Conservation (phyloP, 2,113 vertebrate genomes). For the Tetrax tetrax region DNA sequence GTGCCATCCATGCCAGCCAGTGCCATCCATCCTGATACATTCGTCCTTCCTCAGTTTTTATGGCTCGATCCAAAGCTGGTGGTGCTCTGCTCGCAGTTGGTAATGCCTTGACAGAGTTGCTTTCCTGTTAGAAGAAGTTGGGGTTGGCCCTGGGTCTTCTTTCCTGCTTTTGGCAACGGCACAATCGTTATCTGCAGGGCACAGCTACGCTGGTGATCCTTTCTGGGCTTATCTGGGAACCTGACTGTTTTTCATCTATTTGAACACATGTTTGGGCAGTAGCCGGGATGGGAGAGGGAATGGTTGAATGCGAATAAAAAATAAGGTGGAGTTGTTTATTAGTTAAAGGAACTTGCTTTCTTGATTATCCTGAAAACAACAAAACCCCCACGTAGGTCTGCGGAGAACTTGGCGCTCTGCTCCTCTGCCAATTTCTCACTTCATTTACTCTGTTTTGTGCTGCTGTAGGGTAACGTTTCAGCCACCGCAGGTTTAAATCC, state of each 20-base stretch:
- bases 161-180: not conserved
- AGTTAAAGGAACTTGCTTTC: not conserved
- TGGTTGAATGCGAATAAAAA: not conserved
- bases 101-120: fast-evolving
- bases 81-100: fast-evolving
- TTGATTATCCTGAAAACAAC: not conserved
- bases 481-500: not conserved
- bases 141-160: not conserved
- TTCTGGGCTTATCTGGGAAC: not conserved
- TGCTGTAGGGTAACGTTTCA: not conserved
- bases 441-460: not conserved
- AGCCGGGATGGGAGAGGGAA: not conserved
- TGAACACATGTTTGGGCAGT: not conserved
- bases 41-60: not conserved
- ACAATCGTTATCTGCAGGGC: not conserved
- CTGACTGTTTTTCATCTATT: not conserved
- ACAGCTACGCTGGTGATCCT: fast-evolving
- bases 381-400: fast-evolving
- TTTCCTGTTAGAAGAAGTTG: not conserved
- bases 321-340: not conserved
- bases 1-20: fast-evolving
- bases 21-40: not conserved
- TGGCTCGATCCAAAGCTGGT: fast-evolving
- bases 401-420: not conserved
- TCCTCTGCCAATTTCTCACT: not conserved